Percentiles rank a stretch among this genome's conserved stretches.
Evolutionary conservation across 2,797 vertebrate genomes (phyloP).

Genomic region (Poecilia picta): DNA sequence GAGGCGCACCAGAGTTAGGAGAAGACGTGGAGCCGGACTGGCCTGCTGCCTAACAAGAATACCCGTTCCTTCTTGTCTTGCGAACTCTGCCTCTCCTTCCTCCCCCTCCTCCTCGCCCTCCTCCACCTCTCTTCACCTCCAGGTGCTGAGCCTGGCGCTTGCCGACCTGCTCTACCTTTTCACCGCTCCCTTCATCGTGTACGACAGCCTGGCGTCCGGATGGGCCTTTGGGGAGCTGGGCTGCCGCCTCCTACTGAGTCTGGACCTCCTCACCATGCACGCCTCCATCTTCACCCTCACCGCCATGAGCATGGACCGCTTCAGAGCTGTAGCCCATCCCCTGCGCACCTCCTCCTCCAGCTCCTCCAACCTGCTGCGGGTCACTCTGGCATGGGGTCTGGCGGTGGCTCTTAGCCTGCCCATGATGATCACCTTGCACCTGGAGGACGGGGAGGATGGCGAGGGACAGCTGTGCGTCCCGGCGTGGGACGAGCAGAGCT

Average conservation of each 20-base stretch:
- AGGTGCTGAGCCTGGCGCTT: conserved; percentile 87
- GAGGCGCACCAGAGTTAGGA: conserved; percentile 73
- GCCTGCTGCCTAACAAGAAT: conserved; percentile 69
- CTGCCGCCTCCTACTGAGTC: conserved; percentile 85
- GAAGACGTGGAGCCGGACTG: conserved; percentile 55
- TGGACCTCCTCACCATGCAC: conserved; percentile 90
- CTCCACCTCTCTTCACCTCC: conserved; percentile 84
- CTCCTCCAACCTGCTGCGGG: conserved; percentile 79
- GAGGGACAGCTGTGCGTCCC: conserved; percentile 85
- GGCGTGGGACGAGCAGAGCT: conserved; percentile 87
- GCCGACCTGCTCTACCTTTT: conserved; percentile 89
- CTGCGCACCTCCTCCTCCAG: conserved; percentile 81
- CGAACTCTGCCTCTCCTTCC: conserved; percentile 69
- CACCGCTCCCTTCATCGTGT: conserved; percentile 88
- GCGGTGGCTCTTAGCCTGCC: conserved; percentile 86
- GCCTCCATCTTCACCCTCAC: conserved; percentile 90
- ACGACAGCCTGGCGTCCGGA: conserved; percentile 84
- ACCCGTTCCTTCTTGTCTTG: conserved; percentile 67
- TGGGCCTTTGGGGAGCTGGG: conserved; percentile 88
- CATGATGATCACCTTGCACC: conserved; percentile 88
- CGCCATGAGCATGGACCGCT: conserved; percentile 87
- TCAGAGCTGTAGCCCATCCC: conserved; percentile 84
- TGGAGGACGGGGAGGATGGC: conserved; percentile 81
- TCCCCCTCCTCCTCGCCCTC: conserved; percentile 75
- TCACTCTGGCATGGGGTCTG: conserved; percentile 84